Conservation (phyloP, 2,113 vertebrate genomes). For the Turdus rufiventris region DNA sequence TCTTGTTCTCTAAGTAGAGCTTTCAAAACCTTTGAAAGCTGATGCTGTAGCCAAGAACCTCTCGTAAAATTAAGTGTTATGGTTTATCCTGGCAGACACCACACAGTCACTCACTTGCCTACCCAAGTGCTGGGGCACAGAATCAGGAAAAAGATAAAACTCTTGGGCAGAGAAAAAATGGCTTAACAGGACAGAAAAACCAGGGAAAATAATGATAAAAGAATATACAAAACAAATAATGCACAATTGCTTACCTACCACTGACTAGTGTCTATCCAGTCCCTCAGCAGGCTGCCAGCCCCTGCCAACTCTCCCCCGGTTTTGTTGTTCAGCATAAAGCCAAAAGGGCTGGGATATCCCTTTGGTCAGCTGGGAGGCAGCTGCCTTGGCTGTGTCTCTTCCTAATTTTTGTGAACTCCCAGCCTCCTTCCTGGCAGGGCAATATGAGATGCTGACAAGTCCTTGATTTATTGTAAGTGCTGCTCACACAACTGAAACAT, state of each 20-base stretch:
- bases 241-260: rapidly evolving
- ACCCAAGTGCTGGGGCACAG: not conserved
- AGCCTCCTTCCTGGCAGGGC: not conserved
- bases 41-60: not conserved
- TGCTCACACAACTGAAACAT: not conserved
- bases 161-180: not conserved
- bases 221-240: not conserved
- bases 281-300: not conserved
- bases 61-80: not conserved
- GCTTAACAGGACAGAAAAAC: not conserved
- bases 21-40: not conserved
- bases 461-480: not conserved
- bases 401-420: not conserved
- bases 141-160: not conserved
- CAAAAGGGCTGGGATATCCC: not conserved
- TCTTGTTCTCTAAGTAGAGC: not conserved
- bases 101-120: not conserved
- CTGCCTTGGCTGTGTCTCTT: not conserved
- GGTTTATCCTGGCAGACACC: not conserved
- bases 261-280: not conserved
- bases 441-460: not conserved
- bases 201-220: not conserved
- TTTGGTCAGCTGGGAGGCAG: not conserved
- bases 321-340: not conserved
- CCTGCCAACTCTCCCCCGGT: not conserved